phyloP scores from a whole-genome alignment of 2,888 invertebrate genomes.

The Adelphocoris suturalis region DNA sequence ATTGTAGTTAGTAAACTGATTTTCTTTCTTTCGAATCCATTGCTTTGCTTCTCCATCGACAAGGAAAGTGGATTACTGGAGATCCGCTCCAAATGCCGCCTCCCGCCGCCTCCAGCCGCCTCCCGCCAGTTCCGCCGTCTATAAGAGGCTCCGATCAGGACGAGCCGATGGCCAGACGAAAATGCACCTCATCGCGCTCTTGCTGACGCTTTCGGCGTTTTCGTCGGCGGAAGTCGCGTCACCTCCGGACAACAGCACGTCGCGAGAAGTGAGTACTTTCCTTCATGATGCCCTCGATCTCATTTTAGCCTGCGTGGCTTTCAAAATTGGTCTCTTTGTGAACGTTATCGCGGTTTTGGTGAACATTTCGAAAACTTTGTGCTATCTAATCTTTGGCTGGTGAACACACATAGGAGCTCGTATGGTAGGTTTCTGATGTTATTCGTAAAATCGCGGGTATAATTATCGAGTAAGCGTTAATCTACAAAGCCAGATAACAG shows the following conservation, averaged over 20 bases:
- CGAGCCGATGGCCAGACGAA: constrained; percentile 1
- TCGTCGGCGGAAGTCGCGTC: constrained; percentile 16
- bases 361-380: constrained; percentile 46
- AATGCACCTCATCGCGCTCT: constrained; percentile 39
- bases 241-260: constrained; percentile 1
- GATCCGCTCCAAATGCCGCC: constrained; percentile 59
- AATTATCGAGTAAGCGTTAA: too few species aligned
- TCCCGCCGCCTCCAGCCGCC: background rate
- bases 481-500: too few species aligned
- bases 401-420: background rate
- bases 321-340: constrained; percentile 53
- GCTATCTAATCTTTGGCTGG: constrained; percentile 29
- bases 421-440: too few species aligned
- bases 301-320: constrained; percentile 39
- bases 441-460: too few species aligned
- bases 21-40: too few species aligned
- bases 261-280: constrained; percentile 61
- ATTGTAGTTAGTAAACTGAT: too few species aligned
- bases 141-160: background rate
- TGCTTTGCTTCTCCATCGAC: background rate
- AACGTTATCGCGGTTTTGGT: constrained; percentile 10
- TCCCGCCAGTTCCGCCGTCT: background rate
- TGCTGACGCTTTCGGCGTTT: constrained; percentile 15
- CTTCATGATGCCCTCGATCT: constrained; percentile 46
- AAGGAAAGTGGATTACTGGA: constrained; percentile 38